phyloP scores from a whole-genome alignment of 2,797 vertebrate species.

The Ispidina lecontei region DNA sequence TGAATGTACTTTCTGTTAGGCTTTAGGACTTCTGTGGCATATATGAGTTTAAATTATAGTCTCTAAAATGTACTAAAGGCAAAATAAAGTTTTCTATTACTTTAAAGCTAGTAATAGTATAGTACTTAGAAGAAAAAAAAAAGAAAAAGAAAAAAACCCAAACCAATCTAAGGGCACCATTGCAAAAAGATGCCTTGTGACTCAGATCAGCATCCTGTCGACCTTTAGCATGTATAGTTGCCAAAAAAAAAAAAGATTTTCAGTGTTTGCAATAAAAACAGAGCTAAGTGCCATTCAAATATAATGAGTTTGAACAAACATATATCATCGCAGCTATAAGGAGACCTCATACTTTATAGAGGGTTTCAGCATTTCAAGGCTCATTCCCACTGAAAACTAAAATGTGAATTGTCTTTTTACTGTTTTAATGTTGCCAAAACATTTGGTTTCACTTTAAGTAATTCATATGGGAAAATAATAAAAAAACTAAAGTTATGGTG shows the following conservation, averaged over 20 bases:
- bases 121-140: neutral
- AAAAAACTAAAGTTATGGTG: neutral
- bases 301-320: neutral
- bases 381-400: neutral
- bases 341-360: neutral
- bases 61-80: neutral
- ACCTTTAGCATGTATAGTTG: neutral
- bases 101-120: neutral
- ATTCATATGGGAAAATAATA: neutral
- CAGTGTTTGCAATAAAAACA: neutral
- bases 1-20: neutral
- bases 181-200: neutral
- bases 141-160: neutral
- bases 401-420: neutral
- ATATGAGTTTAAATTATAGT: neutral
- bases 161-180: neutral
- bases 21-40: neutral
- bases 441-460: neutral
- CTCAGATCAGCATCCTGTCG: neutral
- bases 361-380: neutral
- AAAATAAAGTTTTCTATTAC: neutral
- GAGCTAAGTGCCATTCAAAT: neutral
- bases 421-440: neutral
- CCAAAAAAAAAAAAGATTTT: neutral
- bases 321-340: neutral